Conservation (phyloP, 2,888 invertebrate genomes). For the Clusia tigrina region DNA sequence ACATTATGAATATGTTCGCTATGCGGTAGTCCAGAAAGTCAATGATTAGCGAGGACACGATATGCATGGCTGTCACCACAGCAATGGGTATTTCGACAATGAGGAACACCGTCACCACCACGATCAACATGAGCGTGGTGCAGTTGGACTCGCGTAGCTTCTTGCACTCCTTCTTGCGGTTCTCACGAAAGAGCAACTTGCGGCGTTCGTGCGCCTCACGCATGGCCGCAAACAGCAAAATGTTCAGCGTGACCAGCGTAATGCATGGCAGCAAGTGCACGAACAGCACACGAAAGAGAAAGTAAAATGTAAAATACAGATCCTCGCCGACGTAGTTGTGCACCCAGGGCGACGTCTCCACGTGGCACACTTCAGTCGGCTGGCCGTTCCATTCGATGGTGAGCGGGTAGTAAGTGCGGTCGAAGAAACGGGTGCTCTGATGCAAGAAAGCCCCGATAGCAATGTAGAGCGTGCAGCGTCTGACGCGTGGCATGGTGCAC, state of each 20-base stretch:
- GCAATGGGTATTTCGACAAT: conserved; percentile 85
- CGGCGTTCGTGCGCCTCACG: conserved; percentile 82
- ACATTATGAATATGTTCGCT: conserved; percentile 78
- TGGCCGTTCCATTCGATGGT: conserved; percentile 75
- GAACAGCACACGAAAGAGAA: conserved; percentile 86
- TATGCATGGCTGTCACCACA: conserved; percentile 82
- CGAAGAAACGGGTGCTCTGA: conserved; percentile 84
- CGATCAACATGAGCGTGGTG: conserved; percentile 87
- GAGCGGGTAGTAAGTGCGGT: conserved; percentile 71
- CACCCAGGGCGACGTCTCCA: conserved; percentile 76
- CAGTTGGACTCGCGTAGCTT: conserved; percentile 78
- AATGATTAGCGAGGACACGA: conserved; percentile 77
- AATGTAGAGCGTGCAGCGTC: conserved; percentile 81
- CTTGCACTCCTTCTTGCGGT: conserved; percentile 80
- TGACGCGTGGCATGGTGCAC: conserved; percentile 76
- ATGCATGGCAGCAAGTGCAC: conserved; percentile 93
- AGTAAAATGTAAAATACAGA: conserved; percentile 83
- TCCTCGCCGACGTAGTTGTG: conserved; percentile 71
- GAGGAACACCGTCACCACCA: conserved; percentile 84
- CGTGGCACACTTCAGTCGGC: conserved; percentile 73
- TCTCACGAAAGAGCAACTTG: conserved; percentile 79
- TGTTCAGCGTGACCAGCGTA: conserved; percentile 86
- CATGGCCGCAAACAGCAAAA: conserved; percentile 86
- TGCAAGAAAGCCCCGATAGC: conserved; percentile 81
- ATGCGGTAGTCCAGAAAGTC: conserved; percentile 80